Conservation (phyloP, 2,797 vertebrate species). For the Premnoplex brunnescens region DNA sequence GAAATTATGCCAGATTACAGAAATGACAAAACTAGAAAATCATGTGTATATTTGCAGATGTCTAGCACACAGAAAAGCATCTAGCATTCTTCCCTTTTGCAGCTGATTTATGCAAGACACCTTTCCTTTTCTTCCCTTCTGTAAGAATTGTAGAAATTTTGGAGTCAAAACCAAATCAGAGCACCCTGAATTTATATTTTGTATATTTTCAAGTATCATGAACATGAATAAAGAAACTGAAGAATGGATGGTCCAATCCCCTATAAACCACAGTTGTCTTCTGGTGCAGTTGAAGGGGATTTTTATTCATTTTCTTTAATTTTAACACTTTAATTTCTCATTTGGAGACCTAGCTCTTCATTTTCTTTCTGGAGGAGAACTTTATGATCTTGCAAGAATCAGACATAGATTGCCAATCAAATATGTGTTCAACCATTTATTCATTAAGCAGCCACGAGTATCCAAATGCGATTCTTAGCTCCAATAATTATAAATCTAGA, state of each 20-base stretch:
- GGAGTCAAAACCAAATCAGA: not conserved
- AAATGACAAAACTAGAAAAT: not conserved
- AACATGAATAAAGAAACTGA: not conserved
- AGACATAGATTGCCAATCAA: not conserved
- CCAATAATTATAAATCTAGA: not conserved
- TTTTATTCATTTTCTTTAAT: not conserved
- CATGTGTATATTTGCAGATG: not conserved
- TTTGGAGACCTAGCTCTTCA: not conserved
- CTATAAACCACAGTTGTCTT: not conserved
- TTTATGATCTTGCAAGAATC: not conserved
- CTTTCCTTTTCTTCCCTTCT: not conserved
- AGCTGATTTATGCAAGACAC: not conserved
- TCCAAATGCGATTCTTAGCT: not conserved
- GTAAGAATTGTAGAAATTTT: not conserved
- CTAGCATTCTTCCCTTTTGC: not conserved
- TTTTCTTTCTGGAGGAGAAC: not conserved
- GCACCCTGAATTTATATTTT: not conserved
- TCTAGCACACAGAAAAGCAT: not conserved
- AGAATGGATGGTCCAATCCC: not conserved
- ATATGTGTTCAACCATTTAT: not conserved
- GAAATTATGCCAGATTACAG: not conserved
- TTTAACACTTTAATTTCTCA: not conserved
- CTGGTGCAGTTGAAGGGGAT: not conserved
- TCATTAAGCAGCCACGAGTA: not conserved
- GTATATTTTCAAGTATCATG: not conserved